Conservation (phyloP, 2,113 vertebrate species). For the Parus major region DNA sequence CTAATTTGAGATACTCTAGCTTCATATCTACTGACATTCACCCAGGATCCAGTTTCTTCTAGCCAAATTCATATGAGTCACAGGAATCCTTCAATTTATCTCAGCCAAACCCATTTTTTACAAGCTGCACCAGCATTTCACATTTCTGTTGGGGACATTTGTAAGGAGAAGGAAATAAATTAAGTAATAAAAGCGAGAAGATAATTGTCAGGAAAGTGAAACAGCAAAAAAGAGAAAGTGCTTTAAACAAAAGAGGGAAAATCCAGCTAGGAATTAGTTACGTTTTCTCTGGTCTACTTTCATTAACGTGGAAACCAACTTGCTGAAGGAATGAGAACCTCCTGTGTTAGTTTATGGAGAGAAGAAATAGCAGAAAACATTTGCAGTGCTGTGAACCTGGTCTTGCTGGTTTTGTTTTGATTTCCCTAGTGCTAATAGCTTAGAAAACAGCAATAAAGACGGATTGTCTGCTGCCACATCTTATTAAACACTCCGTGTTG, state of each 20-base stretch:
- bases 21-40: neutral
- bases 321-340: neutral
- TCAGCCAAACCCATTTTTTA: neutral
- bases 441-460: neutral
- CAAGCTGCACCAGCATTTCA: neutral
- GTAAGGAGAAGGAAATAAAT: neutral
- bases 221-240: neutral
- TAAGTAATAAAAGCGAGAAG: neutral
- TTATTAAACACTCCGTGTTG: neutral
- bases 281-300: neutral
- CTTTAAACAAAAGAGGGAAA: neutral
- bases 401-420: neutral
- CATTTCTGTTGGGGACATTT: neutral
- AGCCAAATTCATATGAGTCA: neutral
- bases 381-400: neutral
- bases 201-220: constrained; percentile 5
- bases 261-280: neutral
- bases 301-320: neutral
- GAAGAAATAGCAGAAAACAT: neutral
- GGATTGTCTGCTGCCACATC: neutral
- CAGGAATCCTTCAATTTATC: neutral
- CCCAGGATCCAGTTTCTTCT: neutral
- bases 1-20: neutral
- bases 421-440: neutral
- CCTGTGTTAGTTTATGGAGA: neutral